phyloP scores from a whole-genome alignment of 1,140 invertebrate genomes.

The Drosophila leontia region DNA sequence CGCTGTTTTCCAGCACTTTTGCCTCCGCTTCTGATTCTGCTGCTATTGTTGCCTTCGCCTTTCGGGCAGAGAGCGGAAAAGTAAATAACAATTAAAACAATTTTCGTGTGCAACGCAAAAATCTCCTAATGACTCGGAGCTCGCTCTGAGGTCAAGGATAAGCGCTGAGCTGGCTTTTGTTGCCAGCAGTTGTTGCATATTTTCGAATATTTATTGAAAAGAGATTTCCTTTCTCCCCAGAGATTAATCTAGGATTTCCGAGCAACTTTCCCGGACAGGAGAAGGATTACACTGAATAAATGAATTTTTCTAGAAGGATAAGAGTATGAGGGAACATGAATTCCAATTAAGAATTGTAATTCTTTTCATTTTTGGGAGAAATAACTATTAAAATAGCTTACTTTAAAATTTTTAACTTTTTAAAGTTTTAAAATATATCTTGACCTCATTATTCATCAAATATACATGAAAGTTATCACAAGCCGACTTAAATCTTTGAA shows the following conservation, averaged over 20 bases:
- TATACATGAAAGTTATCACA: background rate
- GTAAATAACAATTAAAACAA: constrained; percentile 80
- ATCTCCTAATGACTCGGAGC: constrained; percentile 67
- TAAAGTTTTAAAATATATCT: background rate
- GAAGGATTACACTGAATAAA: background rate
- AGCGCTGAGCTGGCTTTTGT: constrained; percentile 52
- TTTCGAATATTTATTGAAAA: constrained; percentile 64
- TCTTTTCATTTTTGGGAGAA: background rate
- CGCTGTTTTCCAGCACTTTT: constrained; percentile 55
- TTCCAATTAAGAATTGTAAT: constrained; percentile 7
- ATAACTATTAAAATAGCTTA: no score
- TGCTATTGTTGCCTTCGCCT: constrained; percentile 38
- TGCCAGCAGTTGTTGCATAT: constrained; percentile 53
- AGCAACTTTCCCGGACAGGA: background rate
- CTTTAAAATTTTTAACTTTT: background rate
- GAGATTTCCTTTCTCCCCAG: constrained; percentile 10
- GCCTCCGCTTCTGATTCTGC: constrained; percentile 24
- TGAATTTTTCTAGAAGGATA: constrained; percentile 10
- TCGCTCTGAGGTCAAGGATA: constrained; percentile 72
- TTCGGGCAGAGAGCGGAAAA: constrained; percentile 43
- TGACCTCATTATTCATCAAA: background rate
- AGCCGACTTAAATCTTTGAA: background rate
- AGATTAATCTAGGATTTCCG: constrained; percentile 30
- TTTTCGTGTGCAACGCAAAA: constrained; percentile 65
- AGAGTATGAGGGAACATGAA: background rate